These are phyloP conservation scores for Galago senegalensis DNA, from an alignment of 2,797 vertebrate species.

Conservation along the genomic window DNA sequence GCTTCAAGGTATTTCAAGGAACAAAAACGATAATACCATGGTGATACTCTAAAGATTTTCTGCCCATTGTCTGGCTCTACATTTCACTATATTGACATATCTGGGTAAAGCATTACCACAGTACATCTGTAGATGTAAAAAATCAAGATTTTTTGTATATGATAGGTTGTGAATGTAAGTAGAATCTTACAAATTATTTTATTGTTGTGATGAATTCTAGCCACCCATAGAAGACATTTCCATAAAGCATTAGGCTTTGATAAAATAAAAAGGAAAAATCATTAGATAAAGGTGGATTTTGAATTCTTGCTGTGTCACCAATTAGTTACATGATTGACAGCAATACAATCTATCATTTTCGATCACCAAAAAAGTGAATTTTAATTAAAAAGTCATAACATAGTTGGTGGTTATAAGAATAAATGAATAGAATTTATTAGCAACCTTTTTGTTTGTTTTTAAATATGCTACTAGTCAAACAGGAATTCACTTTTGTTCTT, in stretches of 20 bases:
- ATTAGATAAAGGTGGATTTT: neutral
- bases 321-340: neutral
- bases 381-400: constrained; percentile 23
- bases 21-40: neutral
- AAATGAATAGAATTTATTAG: neutral
- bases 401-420: neutral
- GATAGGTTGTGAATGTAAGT: neutral
- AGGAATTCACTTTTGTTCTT: neutral
- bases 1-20: neutral
- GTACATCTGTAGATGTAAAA: neutral
- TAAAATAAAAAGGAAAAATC: constrained; percentile 4
- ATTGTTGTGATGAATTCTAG: neutral
- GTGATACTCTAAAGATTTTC: neutral
- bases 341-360: neutral
- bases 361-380: neutral
- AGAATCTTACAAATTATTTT: neutral
- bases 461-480: neutral
- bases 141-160: neutral
- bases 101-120: neutral
- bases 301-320: neutral
- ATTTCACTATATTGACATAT: neutral
- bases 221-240: neutral
- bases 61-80: neutral
- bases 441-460: neutral
- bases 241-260: neutral